Conservation (phyloP, 2,888 invertebrate species). For the Zelleria hepariella region DNA sequence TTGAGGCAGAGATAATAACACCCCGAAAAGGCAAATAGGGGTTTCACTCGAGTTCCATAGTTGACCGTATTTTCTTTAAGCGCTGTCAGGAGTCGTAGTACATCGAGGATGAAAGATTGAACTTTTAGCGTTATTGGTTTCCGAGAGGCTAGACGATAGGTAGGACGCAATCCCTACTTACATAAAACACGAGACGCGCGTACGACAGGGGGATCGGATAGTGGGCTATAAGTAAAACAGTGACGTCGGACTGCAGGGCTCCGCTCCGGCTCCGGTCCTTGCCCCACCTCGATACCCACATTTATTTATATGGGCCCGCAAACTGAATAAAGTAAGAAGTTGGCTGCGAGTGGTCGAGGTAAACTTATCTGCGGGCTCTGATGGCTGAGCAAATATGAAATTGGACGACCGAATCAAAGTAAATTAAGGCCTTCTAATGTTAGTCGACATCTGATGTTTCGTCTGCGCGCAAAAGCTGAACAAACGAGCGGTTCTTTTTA, state of each 20-base stretch:
- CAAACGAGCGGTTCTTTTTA: conserved; percentile 31
- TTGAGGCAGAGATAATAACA: conserved; percentile 62
- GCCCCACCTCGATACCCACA: conserved; percentile 21
- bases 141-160: conserved; percentile 24
- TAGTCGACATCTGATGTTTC: conserved; percentile 15
- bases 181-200: conserved; percentile 37
- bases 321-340: conserved; percentile 56
- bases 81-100: conserved; percentile 51
- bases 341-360: conserved; percentile 31
- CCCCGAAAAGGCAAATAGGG: conserved; percentile 65
- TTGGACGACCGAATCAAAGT: conserved; percentile 36
- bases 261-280: conserved; percentile 28
- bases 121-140: conserved; percentile 49
- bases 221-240: conserved; percentile 28
- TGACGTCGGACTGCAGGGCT: conserved; percentile 22
- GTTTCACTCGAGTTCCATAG: conserved; percentile 53
- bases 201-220: conserved; percentile 36
- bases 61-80: conserved; percentile 61
- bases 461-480: conserved; percentile 21
- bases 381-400: conserved; percentile 52
- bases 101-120: conserved; percentile 41
- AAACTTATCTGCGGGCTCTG: conserved; percentile 59
- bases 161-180: conserved; percentile 45
- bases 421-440: conserved; percentile 31
- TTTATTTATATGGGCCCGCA: conserved; percentile 63